phyloP scores from a whole-genome alignment of 1,140 invertebrate genomes.

The Drosophila kepulauana region DNA sequence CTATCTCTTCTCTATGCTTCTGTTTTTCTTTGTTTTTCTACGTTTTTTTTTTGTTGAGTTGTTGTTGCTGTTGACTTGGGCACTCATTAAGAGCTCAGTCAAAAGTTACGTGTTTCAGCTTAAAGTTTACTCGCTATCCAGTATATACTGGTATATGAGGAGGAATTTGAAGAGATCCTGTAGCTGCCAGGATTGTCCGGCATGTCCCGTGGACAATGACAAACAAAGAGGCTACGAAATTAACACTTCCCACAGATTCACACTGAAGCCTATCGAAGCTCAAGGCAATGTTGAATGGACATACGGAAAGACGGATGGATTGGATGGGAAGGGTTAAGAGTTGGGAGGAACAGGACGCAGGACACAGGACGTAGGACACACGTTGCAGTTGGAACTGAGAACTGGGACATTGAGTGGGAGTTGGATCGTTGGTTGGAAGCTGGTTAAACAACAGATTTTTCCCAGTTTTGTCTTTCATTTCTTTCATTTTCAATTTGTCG shows the following conservation, averaged over 20 bases:
- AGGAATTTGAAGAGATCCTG: background rate
- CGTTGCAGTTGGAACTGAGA: conserved; percentile 24
- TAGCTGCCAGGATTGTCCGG: background rate
- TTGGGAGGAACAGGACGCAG: conserved; percentile 19
- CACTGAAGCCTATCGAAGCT: conserved; percentile 67
- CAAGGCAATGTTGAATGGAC: conserved; percentile 56
- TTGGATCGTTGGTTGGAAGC: conserved; percentile 1
- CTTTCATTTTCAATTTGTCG: conserved; percentile 75
- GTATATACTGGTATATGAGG: background rate
- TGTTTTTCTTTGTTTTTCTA: conserved; percentile 17
- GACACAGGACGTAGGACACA: conserved; percentile 33
- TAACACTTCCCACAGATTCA: conserved; percentile 73
- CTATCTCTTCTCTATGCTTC: background rate
- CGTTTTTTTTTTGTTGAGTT: background rate
- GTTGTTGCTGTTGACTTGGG: conserved; percentile 16
- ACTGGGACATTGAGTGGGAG: conserved; percentile 28
- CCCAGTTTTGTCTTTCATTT: conserved; percentile 70
- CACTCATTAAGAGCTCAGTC: conserved; percentile 63
- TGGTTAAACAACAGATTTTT: conserved; percentile 77
- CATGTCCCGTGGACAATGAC: conserved; percentile 42
- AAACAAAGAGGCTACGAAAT: conserved; percentile 77
- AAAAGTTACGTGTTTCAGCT: conserved; percentile 62
- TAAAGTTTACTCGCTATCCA: conserved; percentile 19
- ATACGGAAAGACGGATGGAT: conserved; percentile 24
- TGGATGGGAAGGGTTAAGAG: conserved; percentile 6